These are phyloP conservation scores for Oreocharis arfaki DNA, from an alignment of 2,113 vertebrate genomes.

Conservation along the genomic window DNA sequence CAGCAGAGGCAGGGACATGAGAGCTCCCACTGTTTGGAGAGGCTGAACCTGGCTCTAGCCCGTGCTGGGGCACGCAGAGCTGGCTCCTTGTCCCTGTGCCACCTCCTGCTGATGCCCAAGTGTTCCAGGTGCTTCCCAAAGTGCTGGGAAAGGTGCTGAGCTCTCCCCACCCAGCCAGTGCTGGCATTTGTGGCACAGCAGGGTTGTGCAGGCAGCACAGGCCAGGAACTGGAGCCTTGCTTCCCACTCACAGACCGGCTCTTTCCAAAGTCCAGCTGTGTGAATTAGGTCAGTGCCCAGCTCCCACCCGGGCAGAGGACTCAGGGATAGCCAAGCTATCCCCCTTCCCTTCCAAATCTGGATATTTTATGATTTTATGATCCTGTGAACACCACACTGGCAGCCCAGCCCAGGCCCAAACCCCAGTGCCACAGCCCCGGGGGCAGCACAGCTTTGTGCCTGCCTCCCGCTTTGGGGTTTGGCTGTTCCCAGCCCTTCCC, in stretches of 20 bases:
- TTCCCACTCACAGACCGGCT: rapidly evolving
- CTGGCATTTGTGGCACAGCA: background rate
- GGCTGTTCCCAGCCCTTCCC: background rate
- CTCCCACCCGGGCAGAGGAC: rapidly evolving
- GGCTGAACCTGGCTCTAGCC: slow-evolving; percentile 21
- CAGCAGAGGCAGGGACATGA: slow-evolving; percentile 46
- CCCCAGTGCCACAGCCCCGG: background rate
- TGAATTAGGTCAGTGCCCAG: background rate
- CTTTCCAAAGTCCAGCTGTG: background rate
- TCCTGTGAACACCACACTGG: background rate
- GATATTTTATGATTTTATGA: background rate
- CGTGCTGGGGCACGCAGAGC: rapidly evolving
- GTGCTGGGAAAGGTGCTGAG: background rate
- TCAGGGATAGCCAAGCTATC: rapidly evolving
- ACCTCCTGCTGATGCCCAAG: background rate
- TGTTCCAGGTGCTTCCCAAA: background rate
- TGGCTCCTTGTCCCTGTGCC: background rate
- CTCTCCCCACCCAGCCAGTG: background rate
- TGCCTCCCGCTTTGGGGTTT: rapidly evolving
- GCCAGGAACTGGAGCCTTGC: background rate
- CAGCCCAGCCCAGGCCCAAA: background rate
- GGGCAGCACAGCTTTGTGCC: rapidly evolving
- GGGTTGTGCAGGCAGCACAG: background rate
- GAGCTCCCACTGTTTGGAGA: background rate
- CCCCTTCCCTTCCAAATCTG: background rate